These are phyloP conservation scores for Equus quagga DNA, from an alignment of 2,113 vertebrate species.

Conservation along the genomic window DNA sequence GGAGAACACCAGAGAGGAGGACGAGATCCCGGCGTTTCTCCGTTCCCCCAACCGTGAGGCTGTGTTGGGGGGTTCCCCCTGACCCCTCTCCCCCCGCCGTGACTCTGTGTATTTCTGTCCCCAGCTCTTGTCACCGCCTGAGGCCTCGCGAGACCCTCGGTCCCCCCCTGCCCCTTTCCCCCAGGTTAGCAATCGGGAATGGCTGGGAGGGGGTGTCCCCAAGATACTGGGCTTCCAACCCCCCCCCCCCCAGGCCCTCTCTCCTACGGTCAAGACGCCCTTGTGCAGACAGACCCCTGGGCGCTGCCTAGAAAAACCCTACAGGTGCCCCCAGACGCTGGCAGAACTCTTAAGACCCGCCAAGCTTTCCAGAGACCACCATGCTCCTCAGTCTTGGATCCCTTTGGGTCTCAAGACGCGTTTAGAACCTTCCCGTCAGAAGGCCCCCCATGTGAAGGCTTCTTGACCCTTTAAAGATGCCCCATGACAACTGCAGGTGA, in stretches of 20 bases:
- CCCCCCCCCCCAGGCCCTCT: neutral
- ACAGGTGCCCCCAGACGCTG: neutral
- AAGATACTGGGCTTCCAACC: neutral
- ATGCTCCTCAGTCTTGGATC: neutral
- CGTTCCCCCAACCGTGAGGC: slow-evolving; percentile 71
- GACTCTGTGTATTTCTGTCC: slow-evolving; percentile 83
- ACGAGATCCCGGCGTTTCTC: slow-evolving; percentile 68
- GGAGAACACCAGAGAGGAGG: slow-evolving; percentile 77
- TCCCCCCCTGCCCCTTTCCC: slow-evolving; percentile 80
- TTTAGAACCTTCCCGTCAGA: neutral
- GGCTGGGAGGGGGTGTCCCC: slow-evolving; percentile 73
- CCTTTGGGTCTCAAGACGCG: neutral
- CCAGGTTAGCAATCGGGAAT: slow-evolving; percentile 83
- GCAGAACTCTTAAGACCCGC: neutral
- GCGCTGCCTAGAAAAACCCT: neutral
- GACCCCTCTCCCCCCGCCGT: slow-evolving; percentile 21
- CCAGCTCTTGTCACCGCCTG: slow-evolving; percentile 84
- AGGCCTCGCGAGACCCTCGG: slow-evolving; percentile 82
- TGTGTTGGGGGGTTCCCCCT: slow-evolving; percentile 71
- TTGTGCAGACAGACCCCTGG: neutral
- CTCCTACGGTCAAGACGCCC: neutral
- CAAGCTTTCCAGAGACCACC: neutral
- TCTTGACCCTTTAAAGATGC: neutral
- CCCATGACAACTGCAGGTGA: neutral
- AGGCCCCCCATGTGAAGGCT: neutral